Evolutionary conservation across 2,888 invertebrate species (phyloP).

Genomic region (Mayetiola destructor): DNA sequence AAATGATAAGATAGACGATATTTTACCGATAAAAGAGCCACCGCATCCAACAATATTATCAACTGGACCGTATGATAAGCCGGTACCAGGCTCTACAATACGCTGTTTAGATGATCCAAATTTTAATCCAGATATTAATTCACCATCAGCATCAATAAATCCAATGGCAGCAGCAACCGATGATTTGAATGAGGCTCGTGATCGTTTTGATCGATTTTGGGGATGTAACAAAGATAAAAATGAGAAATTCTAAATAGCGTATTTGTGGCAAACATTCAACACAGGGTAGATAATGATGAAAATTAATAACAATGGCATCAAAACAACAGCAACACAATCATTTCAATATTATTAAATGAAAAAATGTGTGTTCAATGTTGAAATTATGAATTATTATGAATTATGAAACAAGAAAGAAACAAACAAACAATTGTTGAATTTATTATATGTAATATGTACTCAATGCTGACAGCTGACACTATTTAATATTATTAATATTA

Average conservation of each 20-base stretch:
- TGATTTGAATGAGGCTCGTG: slow-evolving; percentile 65
- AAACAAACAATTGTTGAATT: neutral
- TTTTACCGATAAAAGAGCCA: neutral
- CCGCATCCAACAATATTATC: neutral
- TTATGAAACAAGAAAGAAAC: neutral
- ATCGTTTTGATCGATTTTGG: slow-evolving; percentile 76
- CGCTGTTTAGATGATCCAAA: slow-evolving; percentile 42
- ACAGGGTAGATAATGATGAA: neutral
- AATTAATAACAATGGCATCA: neutral
- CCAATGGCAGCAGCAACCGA: slow-evolving; percentile 41
- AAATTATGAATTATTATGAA: neutral
- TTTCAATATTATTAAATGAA: too few species aligned
- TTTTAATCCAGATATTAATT: slow-evolving; percentile 32
- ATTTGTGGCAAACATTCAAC: neutral
- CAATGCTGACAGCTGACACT: neutral
- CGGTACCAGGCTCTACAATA: slow-evolving; percentile 37
- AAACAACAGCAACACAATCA: too few species aligned
- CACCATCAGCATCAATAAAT: slow-evolving; percentile 20
- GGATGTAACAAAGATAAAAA: slow-evolving; percentile 51
- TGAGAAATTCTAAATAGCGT: slow-evolving; percentile 27
- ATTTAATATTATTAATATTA: neutral
- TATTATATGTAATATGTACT: neutral
- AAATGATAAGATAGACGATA: slow-evolving; percentile 3
- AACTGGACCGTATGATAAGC: slow-evolving; percentile 24
- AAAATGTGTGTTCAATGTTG: neutral